phyloP scores from a whole-genome alignment of 2,797 vertebrate genomes.

The Pangasius sanitwongsei region DNA sequence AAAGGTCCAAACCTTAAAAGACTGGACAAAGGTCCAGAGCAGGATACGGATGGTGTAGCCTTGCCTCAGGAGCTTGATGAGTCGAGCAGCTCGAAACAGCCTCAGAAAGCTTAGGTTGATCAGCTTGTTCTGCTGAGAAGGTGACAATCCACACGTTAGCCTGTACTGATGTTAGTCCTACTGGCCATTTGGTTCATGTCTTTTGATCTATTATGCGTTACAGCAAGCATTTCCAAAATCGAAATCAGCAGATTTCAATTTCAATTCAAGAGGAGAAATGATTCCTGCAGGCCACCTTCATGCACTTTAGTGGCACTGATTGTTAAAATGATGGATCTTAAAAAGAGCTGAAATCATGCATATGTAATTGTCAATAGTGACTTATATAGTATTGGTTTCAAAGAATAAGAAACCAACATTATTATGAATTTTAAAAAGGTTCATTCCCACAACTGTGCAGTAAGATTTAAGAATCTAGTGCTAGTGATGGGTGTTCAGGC shows the following conservation, averaged over 20 bases:
- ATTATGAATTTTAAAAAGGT: neutral
- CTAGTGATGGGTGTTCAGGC: neutral
- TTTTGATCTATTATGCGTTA: constrained; percentile 10
- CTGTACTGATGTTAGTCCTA: neutral
- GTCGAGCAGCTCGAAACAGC: constrained; percentile 91
- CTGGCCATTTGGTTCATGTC: neutral
- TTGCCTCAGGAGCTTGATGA: constrained; percentile 96
- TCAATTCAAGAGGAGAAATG: constrained; percentile 22
- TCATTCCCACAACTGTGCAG: constrained; percentile 21
- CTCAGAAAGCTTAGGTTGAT: constrained; percentile 96
- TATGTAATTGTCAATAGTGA: neutral
- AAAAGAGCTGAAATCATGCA: constrained; percentile 30
- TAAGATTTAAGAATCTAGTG: neutral
- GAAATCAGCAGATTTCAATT: constrained; percentile 40
- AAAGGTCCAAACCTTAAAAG: constrained; percentile 87
- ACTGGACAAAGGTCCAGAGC: constrained; percentile 98
- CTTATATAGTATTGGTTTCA: neutral
- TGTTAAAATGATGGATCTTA: constrained; percentile 1
- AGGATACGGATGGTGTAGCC: constrained; percentile 98
- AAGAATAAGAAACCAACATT: neutral
- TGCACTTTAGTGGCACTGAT: constrained; percentile 39
- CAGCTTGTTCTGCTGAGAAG: constrained; percentile 83
- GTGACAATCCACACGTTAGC: neutral
- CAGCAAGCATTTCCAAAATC: constrained; percentile 32
- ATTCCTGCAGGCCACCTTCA: constrained; percentile 26